Evolutionary conservation across 2,888 invertebrate species (phyloP).

Genomic region (Agrochola circellaris): DNA sequence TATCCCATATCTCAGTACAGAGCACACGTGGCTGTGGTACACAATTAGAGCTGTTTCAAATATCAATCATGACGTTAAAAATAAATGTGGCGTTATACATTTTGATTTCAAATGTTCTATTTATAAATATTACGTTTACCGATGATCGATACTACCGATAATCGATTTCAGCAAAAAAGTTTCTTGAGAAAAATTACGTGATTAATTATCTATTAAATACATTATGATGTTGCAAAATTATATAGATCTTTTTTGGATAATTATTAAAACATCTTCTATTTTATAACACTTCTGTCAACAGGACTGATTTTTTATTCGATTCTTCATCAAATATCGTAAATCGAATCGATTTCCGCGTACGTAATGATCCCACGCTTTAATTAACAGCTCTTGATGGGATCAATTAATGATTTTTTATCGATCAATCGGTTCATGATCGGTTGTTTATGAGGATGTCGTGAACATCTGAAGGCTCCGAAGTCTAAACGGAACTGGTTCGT

Average conservation of each 20-base stretch:
- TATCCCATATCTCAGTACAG: too few species aligned
- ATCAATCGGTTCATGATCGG: slow-evolving; percentile 68
- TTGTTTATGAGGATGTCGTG: slow-evolving; percentile 73
- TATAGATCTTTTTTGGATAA: slow-evolving; percentile 25
- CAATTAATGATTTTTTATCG: slow-evolving; percentile 77
- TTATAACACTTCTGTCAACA: slow-evolving; percentile 62
- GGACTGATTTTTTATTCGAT: slow-evolving; percentile 55
- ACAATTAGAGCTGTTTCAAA: too few species aligned
- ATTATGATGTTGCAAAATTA: slow-evolving; percentile 39
- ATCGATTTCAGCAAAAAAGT: slow-evolving; percentile 41
- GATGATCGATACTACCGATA: slow-evolving; percentile 29
- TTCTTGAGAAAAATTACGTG: slow-evolving; percentile 38
- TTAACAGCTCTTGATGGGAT: slow-evolving; percentile 73
- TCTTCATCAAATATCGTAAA: slow-evolving; percentile 59
- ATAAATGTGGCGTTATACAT: slow-evolving; percentile 7
- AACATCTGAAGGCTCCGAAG: slow-evolving; percentile 71
- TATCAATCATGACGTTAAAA: background rate
- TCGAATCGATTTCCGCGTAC: slow-evolving; percentile 67
- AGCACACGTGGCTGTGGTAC: too few species aligned
- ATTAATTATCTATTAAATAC: slow-evolving; percentile 39
- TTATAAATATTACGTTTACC: slow-evolving; percentile 50
- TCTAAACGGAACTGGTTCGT: slow-evolving; percentile 72
- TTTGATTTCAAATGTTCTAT: slow-evolving; percentile 22
- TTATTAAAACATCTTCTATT: slow-evolving; percentile 38
- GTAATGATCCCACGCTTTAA: slow-evolving; percentile 69